Evolutionary conservation across 2,888 invertebrate genomes (phyloP), one percentile per base, ranked within the genome.

Genomic region (Hesperia comma): DNA sequence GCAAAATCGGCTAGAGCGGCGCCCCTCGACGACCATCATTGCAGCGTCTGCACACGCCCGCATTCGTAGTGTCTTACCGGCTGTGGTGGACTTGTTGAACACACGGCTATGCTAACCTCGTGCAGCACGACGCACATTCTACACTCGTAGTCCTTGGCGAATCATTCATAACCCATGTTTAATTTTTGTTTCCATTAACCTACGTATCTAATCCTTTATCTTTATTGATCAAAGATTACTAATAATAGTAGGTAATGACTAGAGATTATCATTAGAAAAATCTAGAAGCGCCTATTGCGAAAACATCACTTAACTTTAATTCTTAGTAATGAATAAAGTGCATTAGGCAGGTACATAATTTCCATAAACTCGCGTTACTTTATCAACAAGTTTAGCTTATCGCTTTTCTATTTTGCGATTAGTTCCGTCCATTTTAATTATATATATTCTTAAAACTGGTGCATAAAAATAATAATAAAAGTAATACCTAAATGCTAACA

Each of bases 1-100:
- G 88, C 92, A 87, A 89, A 90, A 90, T 89, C 84, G 87, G 88
- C 87, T 87, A 89, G 88, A 88, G 85, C 83, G 83, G 86, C 83
- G 85, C 90, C 83, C 87, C 81, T 82, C 81, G 86, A 85, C 84
- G 82, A 85, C 86, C 86, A 79, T 41, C 80, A 84, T 76, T 89
- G 91, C 92, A 90, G 81, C 79, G 79, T 77, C 74, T 85, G 84
- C 85, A 87, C 89, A 85, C 82, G 82, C 76, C 78, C 79, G 77
- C 79, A 74, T 68, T 72, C 46, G 46, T 26, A 26, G 26, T 26
- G 26, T 26, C 26, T 26, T 26, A 26, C 26, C n/a, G n/a, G n/a
- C n/a, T n/a, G 5, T 26, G 69, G 68, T 64, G 69, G 67, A 63
- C 70, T 68, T 10, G 8, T 8, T 7, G 37, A 7, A 7, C 37